Evolutionary conservation across 1,140 invertebrate genomes (phyloP).

Genomic region (Zaprionus lachaisei): DNA sequence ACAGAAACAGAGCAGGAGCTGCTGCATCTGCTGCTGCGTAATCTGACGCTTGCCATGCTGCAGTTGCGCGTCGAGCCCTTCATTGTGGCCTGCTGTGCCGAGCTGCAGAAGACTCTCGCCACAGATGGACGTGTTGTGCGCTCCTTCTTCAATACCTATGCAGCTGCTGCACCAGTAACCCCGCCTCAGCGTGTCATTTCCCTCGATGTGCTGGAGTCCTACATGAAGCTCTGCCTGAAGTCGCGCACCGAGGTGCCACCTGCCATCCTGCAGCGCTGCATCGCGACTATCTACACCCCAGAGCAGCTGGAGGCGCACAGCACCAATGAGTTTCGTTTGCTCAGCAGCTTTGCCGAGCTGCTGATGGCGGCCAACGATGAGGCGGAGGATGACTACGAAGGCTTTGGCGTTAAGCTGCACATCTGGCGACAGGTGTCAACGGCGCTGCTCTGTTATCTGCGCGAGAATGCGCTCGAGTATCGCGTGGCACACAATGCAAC

Average conservation of each 20-base stretch:
- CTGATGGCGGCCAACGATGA: constrained; percentile 69
- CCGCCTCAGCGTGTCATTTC: constrained; percentile 36
- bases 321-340: constrained; percentile 51
- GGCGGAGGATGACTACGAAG: constrained; percentile 75
- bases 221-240: constrained; percentile 55
- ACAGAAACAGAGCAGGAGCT: constrained; percentile 56
- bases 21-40: constrained; percentile 60
- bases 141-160: constrained; percentile 63
- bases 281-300: constrained; percentile 43
- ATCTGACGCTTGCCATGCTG: constrained; percentile 63
- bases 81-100: constrained; percentile 48
- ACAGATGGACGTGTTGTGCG: constrained; percentile 48
- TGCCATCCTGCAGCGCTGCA: constrained; percentile 61
- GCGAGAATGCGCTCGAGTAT: constrained; percentile 63
- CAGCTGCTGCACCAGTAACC: constrained; percentile 35
- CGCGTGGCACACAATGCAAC: constrained; percentile 53
- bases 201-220: constrained; percentile 58
- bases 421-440: constrained; percentile 66
- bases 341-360: constrained; percentile 55
- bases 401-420: constrained; percentile 62
- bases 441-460: constrained; percentile 54
- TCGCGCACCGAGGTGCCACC: constrained; percentile 51
- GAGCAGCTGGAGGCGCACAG: constrained; percentile 47
- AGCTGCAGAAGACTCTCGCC: constrained; percentile 44
- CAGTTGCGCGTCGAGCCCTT: constrained; percentile 54